phyloP scores from a whole-genome alignment of 2,113 vertebrate species.

The Recurvirostra avosetta region DNA sequence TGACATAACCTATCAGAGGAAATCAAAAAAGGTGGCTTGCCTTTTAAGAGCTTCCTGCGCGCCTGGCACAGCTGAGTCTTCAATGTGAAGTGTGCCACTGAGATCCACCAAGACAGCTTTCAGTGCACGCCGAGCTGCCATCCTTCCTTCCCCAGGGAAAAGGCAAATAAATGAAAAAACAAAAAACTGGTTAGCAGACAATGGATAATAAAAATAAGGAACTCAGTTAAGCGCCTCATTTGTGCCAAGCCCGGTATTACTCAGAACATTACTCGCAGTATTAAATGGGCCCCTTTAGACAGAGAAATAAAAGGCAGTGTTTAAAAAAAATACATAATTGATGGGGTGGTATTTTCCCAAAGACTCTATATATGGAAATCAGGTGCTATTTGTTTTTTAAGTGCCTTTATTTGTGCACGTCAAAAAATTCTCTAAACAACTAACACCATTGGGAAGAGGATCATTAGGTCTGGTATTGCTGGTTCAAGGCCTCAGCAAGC shows the following conservation, averaged over 20 bases:
- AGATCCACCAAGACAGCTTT: constrained; percentile 96
- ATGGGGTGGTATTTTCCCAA: not conserved
- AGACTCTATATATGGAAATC: not conserved
- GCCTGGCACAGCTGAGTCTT: constrained; percentile 88
- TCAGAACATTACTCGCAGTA: not conserved
- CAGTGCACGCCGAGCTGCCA: constrained; percentile 81
- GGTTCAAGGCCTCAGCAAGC: not conserved
- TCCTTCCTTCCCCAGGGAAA: constrained; percentile 61
- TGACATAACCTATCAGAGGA: not conserved
- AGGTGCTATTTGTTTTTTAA: not conserved
- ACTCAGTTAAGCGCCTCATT: constrained; percentile 15
- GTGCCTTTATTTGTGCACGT: not conserved
- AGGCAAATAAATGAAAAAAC: constrained; percentile 48
- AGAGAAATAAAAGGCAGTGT: not conserved
- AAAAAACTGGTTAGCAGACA: constrained; percentile 57
- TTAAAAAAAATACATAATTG: constrained; percentile 15
- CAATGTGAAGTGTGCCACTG: constrained; percentile 92
- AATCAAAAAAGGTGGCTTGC: constrained; percentile 67
- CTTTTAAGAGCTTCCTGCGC: constrained; percentile 91
- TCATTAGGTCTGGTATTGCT: not conserved
- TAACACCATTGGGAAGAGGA: not conserved
- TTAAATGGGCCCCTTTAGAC: not conserved
- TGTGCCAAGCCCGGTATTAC: not conserved
- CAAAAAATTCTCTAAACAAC: not conserved
- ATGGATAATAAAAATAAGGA: constrained; percentile 64